Evolutionary conservation across 2,113 vertebrate species (phyloP), one percentile per base, ranked within the genome.

Genomic region (Myotis lucifugus): DNA sequence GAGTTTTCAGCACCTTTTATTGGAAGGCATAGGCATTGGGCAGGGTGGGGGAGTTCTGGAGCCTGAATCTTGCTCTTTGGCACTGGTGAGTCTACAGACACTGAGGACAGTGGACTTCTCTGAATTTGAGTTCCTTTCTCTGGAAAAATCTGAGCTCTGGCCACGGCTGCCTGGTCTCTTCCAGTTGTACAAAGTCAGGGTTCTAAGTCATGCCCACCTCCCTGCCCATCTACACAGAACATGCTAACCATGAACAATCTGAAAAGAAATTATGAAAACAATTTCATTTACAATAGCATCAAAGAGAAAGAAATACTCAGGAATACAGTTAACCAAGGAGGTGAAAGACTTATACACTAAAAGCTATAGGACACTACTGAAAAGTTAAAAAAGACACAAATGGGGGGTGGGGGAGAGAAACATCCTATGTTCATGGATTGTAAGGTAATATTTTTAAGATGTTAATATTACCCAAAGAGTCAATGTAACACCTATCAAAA

Each of bases 181-280:
- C 54, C n/a, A 78, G 46, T n/a, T 78, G 6, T 29, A 13, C 27
- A 67, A 40, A 78, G 5, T 1, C 27, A 72, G 27, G 18, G 25
- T 76, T 34, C 61, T 56, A 50, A 84, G 32, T 21, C 54, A 46
- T 66, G 73, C 42, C 56, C 9, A 46, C 32, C 12, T 6, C 69
- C 29, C 29, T 15, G 8, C 23, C 23, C 37, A 70, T 83, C 56
- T 76, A 74, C 46, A 40, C 25, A 46, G 21, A 87, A 42, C 13
- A 74, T n/a, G 19, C 27, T 73, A 88, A 85, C 59, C 84, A 88
- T 34, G 50, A 81, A 79, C 77, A 64, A 50, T 40, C 32, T 3
- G 1, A 74, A 90, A 52, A 10, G 48, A 84, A 94, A 77, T 82
- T 52, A 90, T 88, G 79, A 88, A 88, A 90, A 94, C 64, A 96